phyloP scores from a whole-genome alignment of 2,113 vertebrate genomes.

The Camelus dromedarius region DNA sequence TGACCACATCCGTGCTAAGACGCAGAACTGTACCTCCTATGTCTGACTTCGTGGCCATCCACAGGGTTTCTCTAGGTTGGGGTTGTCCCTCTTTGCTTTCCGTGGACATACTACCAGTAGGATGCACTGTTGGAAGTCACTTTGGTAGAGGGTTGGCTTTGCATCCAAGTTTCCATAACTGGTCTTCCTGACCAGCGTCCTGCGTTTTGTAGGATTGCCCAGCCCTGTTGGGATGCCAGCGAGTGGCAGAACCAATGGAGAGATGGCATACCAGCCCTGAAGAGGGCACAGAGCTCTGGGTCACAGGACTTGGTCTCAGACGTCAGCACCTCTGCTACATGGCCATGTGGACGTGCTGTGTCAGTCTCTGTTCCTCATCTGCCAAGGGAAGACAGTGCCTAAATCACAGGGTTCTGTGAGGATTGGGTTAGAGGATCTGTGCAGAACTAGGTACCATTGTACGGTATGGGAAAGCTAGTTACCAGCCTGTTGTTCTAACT shows the following conservation, averaged over 20 bases:
- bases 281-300: not conserved
- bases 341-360: not conserved
- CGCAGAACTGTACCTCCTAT: not conserved
- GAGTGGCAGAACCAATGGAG: not conserved
- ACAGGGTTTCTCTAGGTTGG: not conserved
- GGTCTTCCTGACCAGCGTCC: not conserved
- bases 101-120: not conserved
- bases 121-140: not conserved
- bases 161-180: not conserved
- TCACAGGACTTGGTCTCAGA: not conserved
- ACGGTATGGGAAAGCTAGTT: not conserved
- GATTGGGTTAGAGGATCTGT: not conserved
- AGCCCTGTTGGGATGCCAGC: not conserved
- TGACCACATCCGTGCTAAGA: too few species aligned
- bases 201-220: not conserved
- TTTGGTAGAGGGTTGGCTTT: not conserved
- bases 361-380: not conserved
- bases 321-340: not conserved
- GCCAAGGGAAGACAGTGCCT: not conserved
- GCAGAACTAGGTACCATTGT: not conserved
- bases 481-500: not conserved
- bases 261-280: not conserved
- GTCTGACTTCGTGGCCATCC: not conserved
- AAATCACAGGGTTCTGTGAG: not conserved
- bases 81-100: not conserved